Evolutionary conservation across 92 coral and sea anemone species (phyloP).

Genomic region (Nematostella vectensis): DNA sequence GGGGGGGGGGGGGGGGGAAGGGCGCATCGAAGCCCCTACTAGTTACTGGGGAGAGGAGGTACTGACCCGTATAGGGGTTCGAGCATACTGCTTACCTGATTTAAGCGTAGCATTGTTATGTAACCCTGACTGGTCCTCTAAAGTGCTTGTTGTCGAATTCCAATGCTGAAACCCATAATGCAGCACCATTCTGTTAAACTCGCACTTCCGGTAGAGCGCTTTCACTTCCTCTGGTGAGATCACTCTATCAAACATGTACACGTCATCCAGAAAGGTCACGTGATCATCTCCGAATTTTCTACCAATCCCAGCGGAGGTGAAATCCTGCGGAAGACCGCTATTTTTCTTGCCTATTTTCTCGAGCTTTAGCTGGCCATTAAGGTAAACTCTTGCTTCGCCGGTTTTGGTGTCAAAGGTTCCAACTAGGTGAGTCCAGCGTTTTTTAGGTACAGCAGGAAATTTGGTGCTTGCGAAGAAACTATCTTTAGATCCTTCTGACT

Average conservation of each 20-base stretch:
- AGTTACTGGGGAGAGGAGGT: too few species aligned
- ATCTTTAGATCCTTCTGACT: slow-evolving; percentile 20
- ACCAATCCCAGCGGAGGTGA: slow-evolving; percentile 88
- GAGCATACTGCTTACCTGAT: slow-evolving; percentile 34
- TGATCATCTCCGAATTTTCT: slow-evolving; percentile 81
- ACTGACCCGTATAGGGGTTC: too few species aligned
- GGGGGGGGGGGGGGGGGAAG: too few species aligned
- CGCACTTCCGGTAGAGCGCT: slow-evolving; percentile 78
- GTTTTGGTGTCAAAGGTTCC: slow-evolving; percentile 90
- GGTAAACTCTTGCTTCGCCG: slow-evolving; percentile 83
- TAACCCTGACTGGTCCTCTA: slow-evolving; percentile 90
- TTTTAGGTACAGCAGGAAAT: slow-evolving; percentile 58
- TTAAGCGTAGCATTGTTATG: slow-evolving; percentile 71
- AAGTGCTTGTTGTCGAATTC: slow-evolving; percentile 48
- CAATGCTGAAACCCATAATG: slow-evolving; percentile 97
- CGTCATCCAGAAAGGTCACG: slow-evolving; percentile 82
- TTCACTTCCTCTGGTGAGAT: slow-evolving; percentile 69
- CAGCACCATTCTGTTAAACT: slow-evolving; percentile 94
- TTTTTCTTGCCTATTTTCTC: slow-evolving; percentile 71
- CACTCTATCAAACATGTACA: slow-evolving; percentile 87
- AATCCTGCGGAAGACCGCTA: slow-evolving; percentile 79
- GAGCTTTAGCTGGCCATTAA: slow-evolving; percentile 71
- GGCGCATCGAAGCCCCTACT: too few species aligned
- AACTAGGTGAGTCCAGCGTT: slow-evolving; percentile 88
- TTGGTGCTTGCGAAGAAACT: slow-evolving; percentile 43